A percentile compares a stretch with the other conserved stretches of the same genome.
Evolutionary conservation across 2,888 invertebrate species (phyloP).

Genomic region (Tromatobia lineatoria): DNA sequence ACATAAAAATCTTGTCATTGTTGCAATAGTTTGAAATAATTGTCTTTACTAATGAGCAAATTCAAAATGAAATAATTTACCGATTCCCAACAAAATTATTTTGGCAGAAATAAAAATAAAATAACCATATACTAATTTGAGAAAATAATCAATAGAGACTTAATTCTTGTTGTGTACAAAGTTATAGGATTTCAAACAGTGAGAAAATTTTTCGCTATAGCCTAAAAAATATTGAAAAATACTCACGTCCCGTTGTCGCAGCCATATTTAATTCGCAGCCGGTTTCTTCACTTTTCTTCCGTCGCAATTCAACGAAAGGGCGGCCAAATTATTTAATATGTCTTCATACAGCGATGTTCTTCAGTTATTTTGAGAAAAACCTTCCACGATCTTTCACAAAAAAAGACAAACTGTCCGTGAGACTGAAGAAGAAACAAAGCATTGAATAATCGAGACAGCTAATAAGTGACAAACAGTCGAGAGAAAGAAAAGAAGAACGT

Average conservation of each 20-base stretch:
- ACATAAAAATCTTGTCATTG: too few species aligned
- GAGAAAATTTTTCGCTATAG: not conserved
- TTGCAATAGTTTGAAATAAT: too few species aligned
- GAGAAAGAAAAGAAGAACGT: not conserved
- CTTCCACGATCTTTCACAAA: not conserved
- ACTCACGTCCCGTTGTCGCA: constrained; percentile 54
- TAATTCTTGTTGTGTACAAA: not conserved
- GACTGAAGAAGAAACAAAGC: constrained; percentile 28
- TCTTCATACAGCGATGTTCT: not conserved
- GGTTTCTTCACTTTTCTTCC: not conserved
- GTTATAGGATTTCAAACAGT: too few species aligned
- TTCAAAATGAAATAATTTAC: not conserved
- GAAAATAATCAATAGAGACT: not conserved
- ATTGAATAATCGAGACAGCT: constrained; percentile 33
- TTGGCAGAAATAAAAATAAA: not conserved
- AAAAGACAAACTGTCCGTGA: not conserved
- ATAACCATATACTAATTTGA: not conserved
- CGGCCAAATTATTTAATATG: not conserved
- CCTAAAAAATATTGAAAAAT: constrained; percentile 36
- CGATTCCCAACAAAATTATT: not conserved
- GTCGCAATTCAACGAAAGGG: not conserved
- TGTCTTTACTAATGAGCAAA: too few species aligned
- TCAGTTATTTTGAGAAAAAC: constrained; percentile 2
- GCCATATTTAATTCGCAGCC: constrained; percentile 36
- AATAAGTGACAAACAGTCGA: constrained; percentile 35